Percentiles rank a stretch among this genome's conserved stretches.
These are phyloP conservation scores for Drosophila parthenogenetica DNA, from an alignment of 2,888 invertebrate genomes.

Conservation along the genomic window DNA sequence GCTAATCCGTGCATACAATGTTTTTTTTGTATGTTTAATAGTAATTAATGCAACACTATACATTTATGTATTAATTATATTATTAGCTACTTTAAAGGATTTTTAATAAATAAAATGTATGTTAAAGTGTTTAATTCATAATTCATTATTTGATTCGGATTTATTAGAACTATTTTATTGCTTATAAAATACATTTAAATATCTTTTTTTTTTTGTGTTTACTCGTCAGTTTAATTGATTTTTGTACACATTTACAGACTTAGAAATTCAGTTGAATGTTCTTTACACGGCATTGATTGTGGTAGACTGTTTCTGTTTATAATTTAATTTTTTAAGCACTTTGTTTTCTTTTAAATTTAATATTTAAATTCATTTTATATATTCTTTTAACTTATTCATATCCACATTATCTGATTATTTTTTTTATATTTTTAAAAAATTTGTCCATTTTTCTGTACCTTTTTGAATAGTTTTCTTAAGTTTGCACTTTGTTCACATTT, in stretches of 20 bases:
- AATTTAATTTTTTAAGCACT: no score
- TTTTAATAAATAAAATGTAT: slow-evolving; percentile 54
- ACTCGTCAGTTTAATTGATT: background rate
- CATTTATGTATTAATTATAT: slow-evolving; percentile 24
- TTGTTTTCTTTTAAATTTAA: background rate
- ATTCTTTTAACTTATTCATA: background rate
- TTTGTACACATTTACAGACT: no score
- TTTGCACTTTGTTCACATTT: slow-evolving; percentile 25
- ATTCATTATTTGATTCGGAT: background rate
- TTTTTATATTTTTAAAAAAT: background rate
- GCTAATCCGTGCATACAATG: background rate
- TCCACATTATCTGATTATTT: background rate
- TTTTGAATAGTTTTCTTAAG: no score
- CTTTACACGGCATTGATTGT: no score
- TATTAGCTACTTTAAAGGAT: slow-evolving; percentile 38
- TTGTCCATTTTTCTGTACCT: background rate
- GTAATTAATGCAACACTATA: slow-evolving; percentile 12
- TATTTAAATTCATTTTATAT: background rate
- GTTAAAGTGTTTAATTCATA: slow-evolving; percentile 17
- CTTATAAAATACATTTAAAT: background rate
- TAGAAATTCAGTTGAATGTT: no score
- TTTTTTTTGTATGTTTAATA: slow-evolving; percentile 27
- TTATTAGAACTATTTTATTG: background rate
- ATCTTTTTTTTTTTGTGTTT: background rate
- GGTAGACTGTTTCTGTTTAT: no score